Evolutionary conservation across 2,888 invertebrate genomes (phyloP), one percentile per base, ranked within the genome.

Genomic region (Eupeodes latifasciatus): DNA sequence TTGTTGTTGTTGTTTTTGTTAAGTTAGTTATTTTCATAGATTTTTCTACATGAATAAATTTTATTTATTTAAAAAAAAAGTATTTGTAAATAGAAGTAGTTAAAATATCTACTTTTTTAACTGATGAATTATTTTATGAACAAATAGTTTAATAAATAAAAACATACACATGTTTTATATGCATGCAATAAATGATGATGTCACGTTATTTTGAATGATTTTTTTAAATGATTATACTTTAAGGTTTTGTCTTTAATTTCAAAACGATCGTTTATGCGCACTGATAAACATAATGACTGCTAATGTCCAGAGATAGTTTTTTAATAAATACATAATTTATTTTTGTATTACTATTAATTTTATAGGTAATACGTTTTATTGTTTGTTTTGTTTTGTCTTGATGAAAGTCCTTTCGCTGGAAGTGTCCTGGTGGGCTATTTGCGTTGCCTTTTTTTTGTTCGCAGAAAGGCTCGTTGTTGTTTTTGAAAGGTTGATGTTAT

Each of bases 401-500:
- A 78, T 67, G 61, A 78, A 80, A 62, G 80, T 84, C 87, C 87
- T 80, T 82, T 87, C 76, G 79, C 82, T 87, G 87, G 83, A 87
- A 84, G 83, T 77, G 81, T 88, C 84, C 84, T 88, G 85, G 88
- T 88, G 88, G 88, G 88, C 81, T 85, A 74, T 61, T 53, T 51
- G 16, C 34, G 49, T 40, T 78, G 84, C 81, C 88, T 88, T 66
- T 88, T 88, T 19, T 55, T 36, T 10, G 27, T 72, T 87, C 72
- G 80, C 76, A 71, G 87, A 81, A 74, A 88, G 84, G 85, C 81
- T 85, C 84, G 81, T 81, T 84, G 81, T 84, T 36, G 81, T 84
- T 36, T 7, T 53, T 80, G 61, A 71, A 79, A 82, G 75, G 64
- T 76, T 82, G 71, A 72, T 47, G 10, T 64, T 62, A 67, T 34